Percentiles rank a stretch among this genome's conserved stretches.
These are phyloP conservation scores for Falcunculus frontatus DNA, from an alignment of 2,113 vertebrate genomes.

Conservation along the genomic window DNA sequence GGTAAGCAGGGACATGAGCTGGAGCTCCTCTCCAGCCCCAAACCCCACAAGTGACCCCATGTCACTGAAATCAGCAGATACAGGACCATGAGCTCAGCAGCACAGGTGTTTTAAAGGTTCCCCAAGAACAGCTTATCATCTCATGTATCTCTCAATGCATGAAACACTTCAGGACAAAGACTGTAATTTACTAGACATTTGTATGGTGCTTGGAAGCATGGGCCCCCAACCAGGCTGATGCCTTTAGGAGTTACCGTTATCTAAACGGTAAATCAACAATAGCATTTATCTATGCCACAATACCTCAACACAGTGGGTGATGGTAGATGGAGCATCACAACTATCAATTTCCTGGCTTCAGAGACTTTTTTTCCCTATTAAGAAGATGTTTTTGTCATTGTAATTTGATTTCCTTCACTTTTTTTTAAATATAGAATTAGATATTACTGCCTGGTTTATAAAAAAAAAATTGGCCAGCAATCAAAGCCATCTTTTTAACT, in stretches of 20 bases:
- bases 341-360: conserved; percentile 20
- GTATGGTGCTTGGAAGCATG: background rate
- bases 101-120: background rate
- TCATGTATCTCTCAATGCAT: background rate
- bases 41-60: background rate
- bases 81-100: background rate
- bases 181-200: background rate
- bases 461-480: background rate
- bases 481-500: conserved; percentile 50
- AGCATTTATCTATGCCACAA: background rate
- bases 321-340: background rate
- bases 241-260: background rate
- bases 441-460: conserved; percentile 15
- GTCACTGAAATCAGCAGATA: background rate
- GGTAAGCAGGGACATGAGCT: background rate
- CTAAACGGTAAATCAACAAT: background rate
- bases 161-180: background rate
- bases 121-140: background rate
- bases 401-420: conserved; percentile 50
- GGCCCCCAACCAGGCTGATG: background rate
- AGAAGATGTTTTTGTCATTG: background rate
- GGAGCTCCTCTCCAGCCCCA: background rate
- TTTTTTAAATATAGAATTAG: conserved; percentile 39
- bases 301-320: background rate
- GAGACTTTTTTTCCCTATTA: background rate